phyloP scores from a whole-genome alignment of 2,888 invertebrate genomes.

The Cosmorhoe ocellata region DNA sequence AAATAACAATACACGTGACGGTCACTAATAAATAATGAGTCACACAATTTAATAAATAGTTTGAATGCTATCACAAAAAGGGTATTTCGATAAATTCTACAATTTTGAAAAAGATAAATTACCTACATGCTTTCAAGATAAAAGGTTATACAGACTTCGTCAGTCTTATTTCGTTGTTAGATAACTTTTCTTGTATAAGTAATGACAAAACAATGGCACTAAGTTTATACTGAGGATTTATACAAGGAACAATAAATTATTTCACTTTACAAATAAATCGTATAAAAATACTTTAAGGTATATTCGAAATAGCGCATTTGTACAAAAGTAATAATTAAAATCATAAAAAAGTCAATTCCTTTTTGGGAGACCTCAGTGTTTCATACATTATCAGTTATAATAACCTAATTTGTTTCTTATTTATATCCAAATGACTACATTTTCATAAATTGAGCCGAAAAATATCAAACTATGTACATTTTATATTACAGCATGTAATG shows the following conservation, averaged over 20 bases:
- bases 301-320: conserved; percentile 50
- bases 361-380: conserved; percentile 3
- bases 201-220: conserved; percentile 67
- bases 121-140: no score
- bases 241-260: conserved; percentile 62
- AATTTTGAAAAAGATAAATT: no score
- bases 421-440: conserved; percentile 4
- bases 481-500: conserved; percentile 14
- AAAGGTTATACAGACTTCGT: conserved; percentile 46
- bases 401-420: conserved; percentile 1
- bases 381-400: conserved; percentile 1
- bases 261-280: conserved; percentile 53
- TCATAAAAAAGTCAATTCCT: conserved; percentile 22
- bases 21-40: no score
- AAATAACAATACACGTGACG: no score
- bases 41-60: no score
- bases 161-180: conserved; percentile 75
- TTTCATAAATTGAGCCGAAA: conserved; percentile 33
- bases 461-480: conserved; percentile 19
- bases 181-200: conserved; percentile 40
- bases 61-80: no score
- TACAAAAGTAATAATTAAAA: conserved; percentile 35
- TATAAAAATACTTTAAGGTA: conserved; percentile 61
- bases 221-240: conserved; percentile 45
- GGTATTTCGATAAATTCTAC: no score